Evolutionary conservation across 2,797 vertebrate genomes (phyloP), one percentile per base, ranked within the genome.

Genomic region (Alcedo atthis): DNA sequence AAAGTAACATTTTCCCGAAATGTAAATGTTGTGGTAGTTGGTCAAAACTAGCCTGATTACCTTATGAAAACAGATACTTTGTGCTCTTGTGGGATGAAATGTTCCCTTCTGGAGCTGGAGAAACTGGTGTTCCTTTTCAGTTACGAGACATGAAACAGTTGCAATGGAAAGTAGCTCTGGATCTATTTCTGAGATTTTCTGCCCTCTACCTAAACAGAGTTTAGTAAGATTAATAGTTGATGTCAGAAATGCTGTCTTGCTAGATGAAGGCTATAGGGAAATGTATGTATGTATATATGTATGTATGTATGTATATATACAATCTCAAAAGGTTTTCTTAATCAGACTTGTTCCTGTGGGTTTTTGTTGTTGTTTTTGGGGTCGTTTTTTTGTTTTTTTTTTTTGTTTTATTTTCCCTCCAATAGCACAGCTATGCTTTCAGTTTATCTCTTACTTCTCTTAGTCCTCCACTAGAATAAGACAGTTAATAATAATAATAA

Each of bases 41-140:
- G 75, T 57, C 51, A 79, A 70, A 89, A 45, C 25, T 79, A 69
- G 32, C 58, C n/a, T 91, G 54, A 67, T 61, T 77, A 74, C 51
- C 2, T 6, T 63, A 19, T 28, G 24, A 26, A 62, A 86, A 89
- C 73, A 77, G 67, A 57, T 18, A 63, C 15, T 5, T 66, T 83
- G 42, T 63, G 62, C 63, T 37, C 48, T 89, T 88, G 54, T 45
- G 51, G 68, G 30, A 73, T 82, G 87, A 87, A 87, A 90, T 91
- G 88, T 85, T 91, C 61, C 53, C 42, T 96, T 91, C 42, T 93
- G 49, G 71, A 73, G 79, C 92, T 71, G 64, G 59, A 67, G 91
- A 84, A 74, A 63, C 20, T 51, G 59, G 12, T 59, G 6, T 71
- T 67, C 15, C 20, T 89, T 97, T 67, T 42, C 15, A 87, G 8